These are phyloP conservation scores for Ataeniobius toweri DNA, from an alignment of 2,797 vertebrate genomes.

Conservation along the genomic window DNA sequence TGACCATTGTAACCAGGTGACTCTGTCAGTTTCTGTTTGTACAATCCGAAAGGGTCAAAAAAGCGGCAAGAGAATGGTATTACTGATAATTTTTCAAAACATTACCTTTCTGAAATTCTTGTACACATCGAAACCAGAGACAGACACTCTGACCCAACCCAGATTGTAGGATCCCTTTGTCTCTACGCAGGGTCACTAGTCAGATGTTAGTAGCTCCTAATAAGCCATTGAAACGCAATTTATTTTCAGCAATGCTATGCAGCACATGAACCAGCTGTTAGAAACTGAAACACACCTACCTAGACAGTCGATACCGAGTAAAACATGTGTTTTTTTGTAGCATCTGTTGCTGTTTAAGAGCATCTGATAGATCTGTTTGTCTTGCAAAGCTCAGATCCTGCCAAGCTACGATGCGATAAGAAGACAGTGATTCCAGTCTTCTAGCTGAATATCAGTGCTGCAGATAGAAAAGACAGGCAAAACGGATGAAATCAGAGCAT, in stretches of 20 bases:
- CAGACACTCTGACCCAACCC: too few species aligned
- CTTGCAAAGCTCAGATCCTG: conserved; percentile 30
- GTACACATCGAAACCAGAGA: too few species aligned
- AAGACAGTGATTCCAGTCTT: conserved; percentile 54
- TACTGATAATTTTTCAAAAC: too few species aligned
- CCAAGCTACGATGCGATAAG: conserved; percentile 39
- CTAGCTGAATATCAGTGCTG: conserved; percentile 39
- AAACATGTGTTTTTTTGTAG: conserved; percentile 12
- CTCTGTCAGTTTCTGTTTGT: too few species aligned
- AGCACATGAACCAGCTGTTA: not conserved
- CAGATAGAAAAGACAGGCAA: conserved; percentile 44
- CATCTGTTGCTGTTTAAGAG: conserved; percentile 25
- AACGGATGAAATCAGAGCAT: conserved; percentile 10
- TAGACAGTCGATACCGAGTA: conserved; percentile 5
- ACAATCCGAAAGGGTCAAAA: too few species aligned
- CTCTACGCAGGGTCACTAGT: too few species aligned
- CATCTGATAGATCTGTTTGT: conserved; percentile 53
- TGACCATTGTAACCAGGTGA: too few species aligned
- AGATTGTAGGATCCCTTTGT: too few species aligned
- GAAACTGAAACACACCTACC: not conserved
- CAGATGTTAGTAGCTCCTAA: too few species aligned
- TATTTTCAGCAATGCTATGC: not conserved
- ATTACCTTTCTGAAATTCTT: too few species aligned
- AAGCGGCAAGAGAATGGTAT: too few species aligned
- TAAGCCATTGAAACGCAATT: too few species aligned